phyloP scores from a whole-genome alignment of 35 echinoderm and acorn worm species.

The Amphiura filiformis region DNA sequence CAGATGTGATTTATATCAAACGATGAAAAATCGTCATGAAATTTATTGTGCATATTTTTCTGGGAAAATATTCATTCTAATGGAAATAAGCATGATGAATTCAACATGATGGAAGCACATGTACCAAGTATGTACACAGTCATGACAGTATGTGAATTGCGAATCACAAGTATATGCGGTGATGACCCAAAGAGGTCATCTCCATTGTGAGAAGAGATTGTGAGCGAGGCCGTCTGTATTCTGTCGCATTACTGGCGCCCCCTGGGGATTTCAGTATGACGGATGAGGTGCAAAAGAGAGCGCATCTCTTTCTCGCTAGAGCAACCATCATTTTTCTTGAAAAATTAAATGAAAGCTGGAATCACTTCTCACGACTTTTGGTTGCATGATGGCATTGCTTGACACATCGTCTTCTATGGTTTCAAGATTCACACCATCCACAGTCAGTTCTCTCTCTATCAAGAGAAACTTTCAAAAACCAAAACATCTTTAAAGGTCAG shows the following conservation, averaged over 20 bases:
- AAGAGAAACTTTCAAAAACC: background rate
- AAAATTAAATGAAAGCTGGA: background rate
- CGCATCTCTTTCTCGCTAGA: background rate
- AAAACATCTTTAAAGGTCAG: background rate
- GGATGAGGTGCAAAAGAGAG: slow-evolving; percentile 5
- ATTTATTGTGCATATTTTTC: no score
- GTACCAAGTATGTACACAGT: no score
- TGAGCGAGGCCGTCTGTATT: slow-evolving; percentile 1
- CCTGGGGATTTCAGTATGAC: background rate
- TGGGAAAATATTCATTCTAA: no score
- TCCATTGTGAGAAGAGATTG: background rate
- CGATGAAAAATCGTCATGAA: no score
- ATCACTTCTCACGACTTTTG: background rate
- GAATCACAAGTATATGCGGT: background rate
- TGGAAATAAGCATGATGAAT: no score
- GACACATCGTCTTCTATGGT: background rate
- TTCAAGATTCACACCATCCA: background rate
- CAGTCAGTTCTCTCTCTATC: background rate
- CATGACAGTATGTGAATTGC: no score
- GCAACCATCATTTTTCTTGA: slow-evolving; percentile 7
- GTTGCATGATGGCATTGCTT: background rate
- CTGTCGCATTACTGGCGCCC: background rate
- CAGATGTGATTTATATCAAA: no score
- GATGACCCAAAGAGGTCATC: background rate
- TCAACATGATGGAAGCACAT: no score